Conservation (phyloP, 2,113 vertebrate species). For the Sturnira hondurensis region DNA sequence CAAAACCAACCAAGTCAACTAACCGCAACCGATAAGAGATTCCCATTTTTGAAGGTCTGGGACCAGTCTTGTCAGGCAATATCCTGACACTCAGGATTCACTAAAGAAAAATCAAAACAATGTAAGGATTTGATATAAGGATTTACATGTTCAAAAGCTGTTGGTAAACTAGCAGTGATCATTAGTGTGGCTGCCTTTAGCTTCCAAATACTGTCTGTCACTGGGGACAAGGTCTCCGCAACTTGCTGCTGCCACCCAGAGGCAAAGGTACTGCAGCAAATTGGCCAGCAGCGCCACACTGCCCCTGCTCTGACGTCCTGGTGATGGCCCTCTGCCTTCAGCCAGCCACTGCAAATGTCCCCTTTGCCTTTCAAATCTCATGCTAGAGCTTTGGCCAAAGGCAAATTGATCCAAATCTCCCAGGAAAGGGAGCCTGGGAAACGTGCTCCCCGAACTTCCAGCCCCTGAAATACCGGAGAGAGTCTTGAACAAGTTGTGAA, state of each 20-base stretch:
- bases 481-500: background rate
- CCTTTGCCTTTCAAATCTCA: background rate
- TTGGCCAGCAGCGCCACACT: fast-evolving
- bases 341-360: background rate
- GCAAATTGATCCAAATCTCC: background rate
- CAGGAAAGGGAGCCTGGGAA: background rate
- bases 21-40: background rate
- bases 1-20: background rate
- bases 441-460: background rate
- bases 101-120: background rate
- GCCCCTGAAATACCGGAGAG: background rate
- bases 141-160: background rate
- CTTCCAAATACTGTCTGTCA: background rate
- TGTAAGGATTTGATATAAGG: background rate
- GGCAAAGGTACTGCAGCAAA: background rate
- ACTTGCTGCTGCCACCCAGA: slow-evolving; percentile 62
- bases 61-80: background rate
- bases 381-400: background rate
- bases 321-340: background rate
- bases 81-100: background rate
- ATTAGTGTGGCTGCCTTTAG: background rate
- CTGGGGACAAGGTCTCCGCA: background rate
- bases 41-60: background rate
- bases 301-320: background rate
- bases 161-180: background rate